Base-by-base conservation (phyloP, 2,113 vertebrate species). In the Thunnus maccoyii region DNA sequence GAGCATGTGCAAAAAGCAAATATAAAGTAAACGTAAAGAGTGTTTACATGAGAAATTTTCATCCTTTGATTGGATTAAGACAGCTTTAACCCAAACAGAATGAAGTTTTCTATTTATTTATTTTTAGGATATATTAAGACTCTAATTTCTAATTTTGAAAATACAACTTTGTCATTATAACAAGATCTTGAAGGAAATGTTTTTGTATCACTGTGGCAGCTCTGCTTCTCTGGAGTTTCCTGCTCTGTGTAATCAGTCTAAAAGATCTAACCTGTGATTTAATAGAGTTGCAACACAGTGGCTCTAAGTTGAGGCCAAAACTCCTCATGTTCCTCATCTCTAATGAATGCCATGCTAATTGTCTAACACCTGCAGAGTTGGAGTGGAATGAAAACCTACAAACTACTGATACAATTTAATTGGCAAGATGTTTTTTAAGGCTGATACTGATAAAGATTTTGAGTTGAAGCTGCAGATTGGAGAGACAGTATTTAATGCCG, bases 371-470 rank as follows among this genome's bases (percentile, higher is more conserved):
- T 50, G 66, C 66, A 60, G 44, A 54, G 44, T 17, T 67, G 52
- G 36, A 76, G 36, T 41, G 36, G 36, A 60, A 76, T 12, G 41
- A 79, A 68, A 80, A 55, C 74, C 78, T 71, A 80, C 32, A n/a
- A 58, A 78, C 63, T 78, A 82, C 51, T 54, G 44, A 65, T 79
- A 68, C 17, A 55, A 51, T 79, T 60, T 85, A 84, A 85, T 76
- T 76, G 88, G 78, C 80, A 86, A 80, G 46, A 56, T 60, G 41
- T 56, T 73, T 63, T 78, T 84, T 86, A 82, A 90, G 86, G 80
- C 77, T 74, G 63, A 58, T 63, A 54, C 71, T 50, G 76, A 82
- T 72, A 47, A 30, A 22, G 58, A 67, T 22, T 57, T 63, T 12
- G 60, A 32, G 22, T 68, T 3, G 3, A 78, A 88, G 76, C 74